Evolutionary conservation across 2,797 vertebrate genomes (phyloP), one percentile per base, ranked within the genome.

Genomic region (Dermochelys coriacea): DNA sequence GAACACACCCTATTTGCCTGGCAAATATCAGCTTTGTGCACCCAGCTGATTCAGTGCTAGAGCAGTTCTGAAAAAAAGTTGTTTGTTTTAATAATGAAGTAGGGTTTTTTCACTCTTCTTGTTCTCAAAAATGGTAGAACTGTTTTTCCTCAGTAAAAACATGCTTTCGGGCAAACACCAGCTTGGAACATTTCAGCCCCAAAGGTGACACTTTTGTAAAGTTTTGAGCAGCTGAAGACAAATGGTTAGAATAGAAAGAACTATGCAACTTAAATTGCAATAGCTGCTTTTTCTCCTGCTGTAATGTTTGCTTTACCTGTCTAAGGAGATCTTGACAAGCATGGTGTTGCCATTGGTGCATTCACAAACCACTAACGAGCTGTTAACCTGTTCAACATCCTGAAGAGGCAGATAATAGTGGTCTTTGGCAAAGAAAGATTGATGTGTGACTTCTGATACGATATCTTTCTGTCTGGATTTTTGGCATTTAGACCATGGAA

Each of bases 311-410:
- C 57, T 91, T 55, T 41, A 50, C 80, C 71, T 68, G 29, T 68
- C 45, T 71, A 61, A 34, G 25, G 31, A 81, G 51, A 61, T 89
- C 78, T 75, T 45, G 51, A 59, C 51, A 87, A 82, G 77, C 10
- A 27, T 18, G 51, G 41, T 10, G 81, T 87, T 79, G 29, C 31
- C 25, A 16, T 15, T 47, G 15, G 5, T 47, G n/a, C 54, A 16
- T n/a, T 74, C 75, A 9, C 55, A 75, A 83, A 31, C 4, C 14
- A 2, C 31, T 57, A 1, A 8, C 50, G 75, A 64, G 15, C 61
- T 18, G 5, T 0, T 0, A 0, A 27, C 79, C 0, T 45, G 55
- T 37, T 86, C 3, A 1, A 6, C 10, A 5, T 49, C 18, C 16
- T 16, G 61, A 89, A 2, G 0, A 57, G 82, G 50, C 37, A 91